phyloP scores from a whole-genome alignment of 1,140 invertebrate genomes.

The Delia radicum region DNA sequence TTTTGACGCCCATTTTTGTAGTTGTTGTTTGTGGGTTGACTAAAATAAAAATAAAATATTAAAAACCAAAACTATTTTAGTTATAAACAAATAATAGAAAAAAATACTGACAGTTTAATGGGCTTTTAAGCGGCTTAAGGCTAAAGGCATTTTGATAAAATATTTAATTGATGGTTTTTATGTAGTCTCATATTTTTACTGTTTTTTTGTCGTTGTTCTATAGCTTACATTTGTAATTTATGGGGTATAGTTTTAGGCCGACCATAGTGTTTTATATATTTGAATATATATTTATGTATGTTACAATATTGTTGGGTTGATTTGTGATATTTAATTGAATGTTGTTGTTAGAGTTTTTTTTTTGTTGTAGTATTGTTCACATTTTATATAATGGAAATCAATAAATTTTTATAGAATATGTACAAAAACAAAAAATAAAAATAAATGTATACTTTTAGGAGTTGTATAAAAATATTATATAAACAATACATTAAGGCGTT shows the following conservation, averaged over 20 bases:
- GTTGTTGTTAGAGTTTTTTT: not conserved
- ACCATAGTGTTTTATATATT: not conserved
- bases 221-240: not conserved
- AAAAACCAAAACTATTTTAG: not conserved
- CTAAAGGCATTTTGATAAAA: conserved; percentile 18
- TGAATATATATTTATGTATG: not conserved
- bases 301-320: not conserved
- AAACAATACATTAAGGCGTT: not conserved
- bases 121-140: conserved; percentile 19
- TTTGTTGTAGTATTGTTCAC: not conserved
- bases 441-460: not conserved
- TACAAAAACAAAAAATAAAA: not conserved
- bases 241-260: not conserved
- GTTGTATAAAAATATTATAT: not conserved
- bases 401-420: conserved; percentile 16
- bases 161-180: conserved; percentile 5
- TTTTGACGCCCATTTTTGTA: not conserved
- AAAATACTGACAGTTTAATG: conserved; percentile 18
- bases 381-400: conserved; percentile 12
- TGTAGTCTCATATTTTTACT: not conserved
- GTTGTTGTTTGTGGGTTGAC: not conserved
- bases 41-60: not conserved
- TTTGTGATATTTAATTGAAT: conserved; percentile 22
- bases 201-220: not conserved
- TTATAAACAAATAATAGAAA: not conserved